Evolutionary conservation across 1,140 invertebrate species (phyloP).

Genomic region (Papilio dardanus): DNA sequence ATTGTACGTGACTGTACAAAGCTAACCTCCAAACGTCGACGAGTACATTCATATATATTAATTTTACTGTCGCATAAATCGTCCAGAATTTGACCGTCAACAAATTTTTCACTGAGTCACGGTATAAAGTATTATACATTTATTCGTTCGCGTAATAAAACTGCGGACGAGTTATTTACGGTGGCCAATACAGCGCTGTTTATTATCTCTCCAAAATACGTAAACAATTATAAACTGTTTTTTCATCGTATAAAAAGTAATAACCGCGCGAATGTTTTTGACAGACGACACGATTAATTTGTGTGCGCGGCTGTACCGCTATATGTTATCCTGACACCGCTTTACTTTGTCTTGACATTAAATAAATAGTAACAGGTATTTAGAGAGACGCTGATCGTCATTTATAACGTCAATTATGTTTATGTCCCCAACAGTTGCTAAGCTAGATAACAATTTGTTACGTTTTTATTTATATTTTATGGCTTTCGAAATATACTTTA

Average conservation of each 20-base stretch:
- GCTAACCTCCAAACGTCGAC: slow-evolving; percentile 18
- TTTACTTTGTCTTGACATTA: slow-evolving; percentile 33
- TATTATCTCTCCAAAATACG: slow-evolving; percentile 19
- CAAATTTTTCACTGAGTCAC: slow-evolving; percentile 35
- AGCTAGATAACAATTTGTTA: slow-evolving; percentile 24
- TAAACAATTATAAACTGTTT: slow-evolving; percentile 35
- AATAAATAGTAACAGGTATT: slow-evolving; percentile 35
- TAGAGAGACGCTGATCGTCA: slow-evolving; percentile 17
- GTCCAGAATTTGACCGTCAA: slow-evolving; percentile 28
- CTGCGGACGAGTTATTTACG: slow-evolving; percentile 35
- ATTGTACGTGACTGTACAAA: slow-evolving; percentile 11
- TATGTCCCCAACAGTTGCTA: background rate
- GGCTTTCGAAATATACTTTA: background rate
- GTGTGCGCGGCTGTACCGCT: slow-evolving; percentile 33
- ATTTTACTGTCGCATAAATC: slow-evolving; percentile 32
- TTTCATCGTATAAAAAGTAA: slow-evolving; percentile 33
- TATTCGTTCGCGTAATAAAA: slow-evolving; percentile 27
- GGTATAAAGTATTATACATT: slow-evolving; percentile 16
- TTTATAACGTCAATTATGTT: slow-evolving; percentile 30
- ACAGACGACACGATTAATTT: slow-evolving; percentile 30
- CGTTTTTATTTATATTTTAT: slow-evolving; percentile 1
- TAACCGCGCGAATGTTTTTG: slow-evolving; percentile 28
- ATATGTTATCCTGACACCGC: slow-evolving; percentile 25
- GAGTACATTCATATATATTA: slow-evolving; percentile 26
- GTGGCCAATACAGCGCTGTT: slow-evolving; percentile 19